These are phyloP conservation scores for Nyctibius grandis DNA, from an alignment of 2,797 vertebrate species.

Conservation along the genomic window DNA sequence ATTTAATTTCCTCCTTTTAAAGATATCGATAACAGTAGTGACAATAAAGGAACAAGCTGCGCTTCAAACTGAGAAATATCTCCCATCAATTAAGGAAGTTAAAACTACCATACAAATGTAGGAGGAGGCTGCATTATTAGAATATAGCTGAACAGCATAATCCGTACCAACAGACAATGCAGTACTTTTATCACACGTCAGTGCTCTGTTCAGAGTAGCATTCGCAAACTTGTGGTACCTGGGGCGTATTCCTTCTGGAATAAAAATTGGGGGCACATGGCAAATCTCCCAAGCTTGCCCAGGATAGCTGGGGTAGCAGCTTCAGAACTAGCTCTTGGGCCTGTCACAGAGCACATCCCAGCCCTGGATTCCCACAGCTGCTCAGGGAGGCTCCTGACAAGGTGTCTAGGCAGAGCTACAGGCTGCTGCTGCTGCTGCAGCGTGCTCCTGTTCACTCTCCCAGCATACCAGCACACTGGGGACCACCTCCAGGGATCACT, in stretches of 20 bases:
- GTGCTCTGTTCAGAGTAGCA: not conserved
- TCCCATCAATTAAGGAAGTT: not conserved
- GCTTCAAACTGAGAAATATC: not conserved
- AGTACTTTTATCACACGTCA: not conserved
- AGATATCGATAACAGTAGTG: not conserved
- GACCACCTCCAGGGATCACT: not conserved
- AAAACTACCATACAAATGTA: not conserved
- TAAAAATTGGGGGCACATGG: not conserved
- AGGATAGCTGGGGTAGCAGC: not conserved
- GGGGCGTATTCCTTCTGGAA: not conserved
- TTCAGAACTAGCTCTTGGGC: not conserved
- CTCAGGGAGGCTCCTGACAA: not conserved
- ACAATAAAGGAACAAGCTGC: not conserved
- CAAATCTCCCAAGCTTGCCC: not conserved
- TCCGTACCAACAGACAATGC: not conserved
- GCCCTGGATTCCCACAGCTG: not conserved
- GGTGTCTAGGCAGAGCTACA: not conserved
- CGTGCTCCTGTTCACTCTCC: not conserved
- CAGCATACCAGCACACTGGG: not conserved
- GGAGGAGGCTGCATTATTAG: not conserved
- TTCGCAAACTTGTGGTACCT: not conserved
- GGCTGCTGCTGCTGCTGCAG: not conserved
- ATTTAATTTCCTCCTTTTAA: not conserved
- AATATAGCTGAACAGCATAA: not conserved
- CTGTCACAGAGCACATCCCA: not conserved